Base-by-base conservation (phyloP, 2,888 invertebrate species). In the Drosophila trichaetosa region DNA sequence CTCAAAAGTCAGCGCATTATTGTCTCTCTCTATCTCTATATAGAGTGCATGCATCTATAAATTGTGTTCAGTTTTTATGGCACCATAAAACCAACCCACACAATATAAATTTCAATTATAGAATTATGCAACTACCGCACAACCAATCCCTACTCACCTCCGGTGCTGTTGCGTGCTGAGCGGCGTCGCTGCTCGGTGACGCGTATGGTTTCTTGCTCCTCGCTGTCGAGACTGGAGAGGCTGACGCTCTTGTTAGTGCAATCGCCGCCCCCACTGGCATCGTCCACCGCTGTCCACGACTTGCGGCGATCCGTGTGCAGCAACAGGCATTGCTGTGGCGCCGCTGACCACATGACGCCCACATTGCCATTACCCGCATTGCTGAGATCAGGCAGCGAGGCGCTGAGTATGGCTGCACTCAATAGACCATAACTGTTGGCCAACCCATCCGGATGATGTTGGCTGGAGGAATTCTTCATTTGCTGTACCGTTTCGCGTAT, bases 221-320 rank as follows among this genome's bases (percentile, higher is more conserved):
- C 97, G 34, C 97, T 97, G 92, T 98, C 98, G 94, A 98, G 95
- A 91, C 96, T 96, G 91, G 96, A 96, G 76, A 96, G 93, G 90
- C 96, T 96, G 90, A 96, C 95, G 91, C 94, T 93, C 84, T 94
- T 94, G 69, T 93, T 92, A 79, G 94, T 94, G 82, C 94, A 94
- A 73, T 94, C 94, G 69, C 94, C 94, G 68, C 94, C 93, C 58
- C 94, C 94, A 13, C 94, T 94, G 59, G 95, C 93, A 90, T 96
- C 96, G 91, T 97, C 97, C 68, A 97, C 94, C n/a, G 97, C 97
- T 7, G 97, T 97, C 97, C 97, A 97, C 79, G 97, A 97, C 91
- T 97, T 95, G 82, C 97, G 94, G 4, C 96, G 94, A 72, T 93
- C 93, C 11, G 91, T 87, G 77, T 93, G 92, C 64, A 92, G 82